Evolutionary conservation across 92 coral and sea anemone species (phyloP).

Genomic region (Blastomussa wellsi): DNA sequence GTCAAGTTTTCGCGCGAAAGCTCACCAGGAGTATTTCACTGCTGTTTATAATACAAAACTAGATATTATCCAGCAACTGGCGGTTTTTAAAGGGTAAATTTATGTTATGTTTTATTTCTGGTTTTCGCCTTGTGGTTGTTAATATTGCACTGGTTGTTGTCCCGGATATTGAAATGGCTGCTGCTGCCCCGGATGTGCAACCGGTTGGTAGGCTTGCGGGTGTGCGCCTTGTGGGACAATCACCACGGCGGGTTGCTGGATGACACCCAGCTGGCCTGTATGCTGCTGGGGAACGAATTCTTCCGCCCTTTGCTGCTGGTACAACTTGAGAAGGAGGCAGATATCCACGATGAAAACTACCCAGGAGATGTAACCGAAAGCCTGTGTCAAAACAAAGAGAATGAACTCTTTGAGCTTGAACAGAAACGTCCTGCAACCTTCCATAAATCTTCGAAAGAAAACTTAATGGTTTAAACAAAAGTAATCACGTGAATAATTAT

Average conservation of each 20-base stretch:
- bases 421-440: too few species aligned
- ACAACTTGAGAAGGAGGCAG: slow-evolving; percentile 44
- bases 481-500: too few species aligned
- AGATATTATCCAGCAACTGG: neutral
- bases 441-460: too few species aligned
- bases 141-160: slow-evolving; percentile 1
- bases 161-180: slow-evolving; percentile 19
- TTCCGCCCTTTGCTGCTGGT: slow-evolving; percentile 29
- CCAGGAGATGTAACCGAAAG: slow-evolving; percentile 52
- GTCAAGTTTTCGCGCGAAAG: too few species aligned
- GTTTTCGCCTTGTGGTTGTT: neutral
- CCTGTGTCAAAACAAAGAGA: slow-evolving; percentile 26
- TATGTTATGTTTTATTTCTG: neutral
- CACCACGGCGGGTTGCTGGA: slow-evolving; percentile 23
- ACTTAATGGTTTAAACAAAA: too few species aligned
- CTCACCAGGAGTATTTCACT: too few species aligned
- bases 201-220: slow-evolving; percentile 10
- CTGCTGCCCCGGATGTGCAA: slow-evolving; percentile 23
- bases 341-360: slow-evolving; percentile 55
- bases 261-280: slow-evolving; percentile 10
- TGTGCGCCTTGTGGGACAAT: neutral
- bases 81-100: neutral
- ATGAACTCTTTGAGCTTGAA: neutral
- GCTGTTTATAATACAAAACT: too few species aligned
- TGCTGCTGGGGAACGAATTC: neutral